A percentile compares a stretch with the other conserved stretches of the same genome.
Conservation (phyloP, 2,888 invertebrate species). For the Drosophila atripex region DNA sequence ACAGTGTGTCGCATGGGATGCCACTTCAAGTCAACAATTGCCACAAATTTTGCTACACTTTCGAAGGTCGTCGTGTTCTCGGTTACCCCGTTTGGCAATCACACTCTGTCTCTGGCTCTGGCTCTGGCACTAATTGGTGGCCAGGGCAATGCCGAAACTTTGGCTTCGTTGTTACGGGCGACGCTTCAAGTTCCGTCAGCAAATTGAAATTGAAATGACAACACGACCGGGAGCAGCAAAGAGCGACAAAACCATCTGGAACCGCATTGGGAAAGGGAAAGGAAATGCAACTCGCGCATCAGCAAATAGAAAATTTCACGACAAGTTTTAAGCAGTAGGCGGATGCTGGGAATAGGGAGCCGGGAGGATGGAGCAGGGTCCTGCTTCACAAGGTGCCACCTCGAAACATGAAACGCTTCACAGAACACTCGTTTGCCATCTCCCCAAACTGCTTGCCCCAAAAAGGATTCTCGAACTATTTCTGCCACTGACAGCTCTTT, state of each 20-base stretch:
- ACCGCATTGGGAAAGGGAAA: conserved; percentile 41
- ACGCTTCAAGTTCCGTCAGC: conserved; percentile 63
- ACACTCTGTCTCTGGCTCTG: background rate
- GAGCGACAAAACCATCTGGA: conserved; percentile 11
- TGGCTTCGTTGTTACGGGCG: conserved; percentile 52
- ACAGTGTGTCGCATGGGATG: conserved; percentile 9
- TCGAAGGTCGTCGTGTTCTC: conserved; percentile 24
- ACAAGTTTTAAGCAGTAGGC: conserved; percentile 32
- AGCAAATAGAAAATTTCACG: conserved; percentile 54
- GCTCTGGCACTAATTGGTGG: conserved; percentile 47
- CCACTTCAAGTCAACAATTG: conserved; percentile 21
- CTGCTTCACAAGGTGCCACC: background rate
- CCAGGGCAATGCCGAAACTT: conserved; percentile 43
- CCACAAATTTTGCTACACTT: conserved; percentile 22
- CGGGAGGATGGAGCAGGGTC: background rate
- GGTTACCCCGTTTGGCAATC: conserved; percentile 3
- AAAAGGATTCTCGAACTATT: background rate
- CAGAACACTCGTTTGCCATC: conserved; percentile 9
- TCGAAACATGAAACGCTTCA: conserved; percentile 24
- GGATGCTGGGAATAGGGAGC: conserved; percentile 25
- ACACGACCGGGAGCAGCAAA: conserved; percentile 36
- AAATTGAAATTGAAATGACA: conserved; percentile 74
- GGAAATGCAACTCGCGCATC: conserved; percentile 52
- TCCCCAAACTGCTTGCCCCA: background rate
- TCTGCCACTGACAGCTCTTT: conserved; percentile 46